Evolutionary conservation across 2,888 invertebrate species (phyloP).

Genomic region (Hemistola chrysoprasaria): DNA sequence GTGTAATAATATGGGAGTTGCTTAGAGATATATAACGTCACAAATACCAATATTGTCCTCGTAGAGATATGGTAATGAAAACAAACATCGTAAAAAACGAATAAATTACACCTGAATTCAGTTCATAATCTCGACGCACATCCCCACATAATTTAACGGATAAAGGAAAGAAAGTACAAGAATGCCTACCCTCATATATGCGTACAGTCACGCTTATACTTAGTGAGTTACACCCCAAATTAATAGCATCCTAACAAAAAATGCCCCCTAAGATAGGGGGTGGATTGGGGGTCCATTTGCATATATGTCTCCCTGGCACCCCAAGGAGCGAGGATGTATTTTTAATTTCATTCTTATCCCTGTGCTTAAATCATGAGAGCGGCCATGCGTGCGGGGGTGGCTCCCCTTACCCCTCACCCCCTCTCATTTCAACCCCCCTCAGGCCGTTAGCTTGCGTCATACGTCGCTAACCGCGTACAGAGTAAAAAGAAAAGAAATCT

Average conservation of each 20-base stretch:
- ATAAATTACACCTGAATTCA: conserved; percentile 63
- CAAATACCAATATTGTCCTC: too few relatives aligned
- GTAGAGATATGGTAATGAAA: conserved; percentile 13
- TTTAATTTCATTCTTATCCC: conserved; percentile 83
- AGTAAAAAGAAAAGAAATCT: conserved; percentile 82
- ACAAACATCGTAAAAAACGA: conserved; percentile 31
- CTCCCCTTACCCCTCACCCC: conserved; percentile 41
- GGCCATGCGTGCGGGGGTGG: conserved; percentile 79
- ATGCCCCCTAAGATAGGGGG: conserved; percentile 74
- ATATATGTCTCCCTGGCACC: conserved; percentile 81
- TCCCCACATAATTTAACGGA: conserved; percentile 74
- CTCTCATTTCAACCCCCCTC: conserved; percentile 39
- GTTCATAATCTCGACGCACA: conserved; percentile 66
- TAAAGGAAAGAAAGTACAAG: conserved; percentile 57
- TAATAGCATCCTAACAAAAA: conserved; percentile 82
- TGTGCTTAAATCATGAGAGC: conserved; percentile 82
- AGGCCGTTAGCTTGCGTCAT: conserved; percentile 78
- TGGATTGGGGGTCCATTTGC: conserved; percentile 70
- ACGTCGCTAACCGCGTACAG: conserved; percentile 82
- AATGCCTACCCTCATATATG: conserved; percentile 50
- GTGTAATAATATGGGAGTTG: too few relatives aligned
- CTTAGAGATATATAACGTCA: too few relatives aligned
- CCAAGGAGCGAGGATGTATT: conserved; percentile 81
- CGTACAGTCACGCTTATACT: conserved; percentile 58
- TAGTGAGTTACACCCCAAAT: conserved; percentile 79